Conservation (phyloP, 2,797 vertebrate genomes). For the Pampus argenteus region DNA sequence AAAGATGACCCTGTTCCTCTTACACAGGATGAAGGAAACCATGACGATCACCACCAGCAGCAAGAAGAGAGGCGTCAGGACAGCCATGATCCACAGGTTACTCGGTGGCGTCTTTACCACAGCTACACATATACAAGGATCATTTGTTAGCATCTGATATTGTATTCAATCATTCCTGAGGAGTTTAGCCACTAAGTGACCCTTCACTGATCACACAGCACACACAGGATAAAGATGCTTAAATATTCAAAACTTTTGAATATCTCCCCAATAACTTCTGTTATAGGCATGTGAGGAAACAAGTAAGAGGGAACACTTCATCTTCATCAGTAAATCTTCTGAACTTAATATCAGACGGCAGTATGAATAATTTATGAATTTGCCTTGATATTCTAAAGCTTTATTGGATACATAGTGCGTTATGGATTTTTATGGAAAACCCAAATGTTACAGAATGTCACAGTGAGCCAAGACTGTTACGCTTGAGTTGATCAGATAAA, state of each 20-base stretch:
- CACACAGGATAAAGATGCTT: not conserved
- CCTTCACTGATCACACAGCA: not conserved
- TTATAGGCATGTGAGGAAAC: constrained; percentile 18
- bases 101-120: constrained; percentile 95
- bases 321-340: constrained; percentile 6
- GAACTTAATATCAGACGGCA: not conserved
- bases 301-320: constrained; percentile 34
- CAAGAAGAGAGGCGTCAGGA: constrained; percentile 93
- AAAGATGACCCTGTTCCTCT: constrained; percentile 96
- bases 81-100: constrained; percentile 97
- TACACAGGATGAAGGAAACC: constrained; percentile 93
- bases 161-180: constrained; percentile 21
- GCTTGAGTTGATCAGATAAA: constrained; percentile 34
- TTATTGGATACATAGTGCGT: constrained; percentile 1
- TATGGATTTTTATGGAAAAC: constrained; percentile 57
- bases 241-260: not conserved
- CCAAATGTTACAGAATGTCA: constrained; percentile 34
- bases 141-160: constrained; percentile 1
- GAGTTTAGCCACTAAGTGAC: not conserved
- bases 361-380: not conserved
- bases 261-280: not conserved
- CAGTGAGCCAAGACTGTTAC: constrained; percentile 13
- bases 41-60: constrained; percentile 94
- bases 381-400: constrained; percentile 1
- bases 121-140: constrained; percentile 76